Evolutionary conservation across 2,113 vertebrate genomes (phyloP).

Genomic region (Emberiza fucata): DNA sequence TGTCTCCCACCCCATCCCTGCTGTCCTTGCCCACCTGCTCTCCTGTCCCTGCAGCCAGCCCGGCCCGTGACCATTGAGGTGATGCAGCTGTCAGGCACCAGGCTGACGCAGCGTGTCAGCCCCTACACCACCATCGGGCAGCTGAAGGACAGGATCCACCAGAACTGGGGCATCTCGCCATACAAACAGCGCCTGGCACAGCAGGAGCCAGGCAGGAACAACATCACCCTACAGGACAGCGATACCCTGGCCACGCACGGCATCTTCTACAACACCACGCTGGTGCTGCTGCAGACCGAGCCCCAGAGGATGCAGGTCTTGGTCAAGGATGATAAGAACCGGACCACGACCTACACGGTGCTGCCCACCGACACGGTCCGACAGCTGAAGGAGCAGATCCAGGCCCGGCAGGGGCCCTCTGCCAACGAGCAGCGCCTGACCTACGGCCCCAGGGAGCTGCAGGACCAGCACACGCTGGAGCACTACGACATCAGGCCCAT

Average conservation of each 20-base stretch:
- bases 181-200: neutral
- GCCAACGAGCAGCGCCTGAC: neutral
- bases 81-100: neutral
- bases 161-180: neutral
- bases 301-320: neutral
- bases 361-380: neutral
- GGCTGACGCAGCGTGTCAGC: accelerated
- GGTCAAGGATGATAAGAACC: neutral
- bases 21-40: neutral
- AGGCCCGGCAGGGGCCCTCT: accelerated
- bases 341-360: neutral
- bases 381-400: conserved; percentile 27
- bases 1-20: accelerated
- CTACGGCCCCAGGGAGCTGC: accelerated
- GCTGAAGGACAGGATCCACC: neutral
- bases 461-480: neutral
- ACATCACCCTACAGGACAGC: accelerated
- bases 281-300: neutral
- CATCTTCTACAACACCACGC: neutral
- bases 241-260: neutral
- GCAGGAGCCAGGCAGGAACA: accelerated
- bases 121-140: neutral
- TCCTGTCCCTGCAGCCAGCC: neutral
- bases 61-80: neutral
- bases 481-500: neutral